phyloP scores from a whole-genome alignment of 2,888 invertebrate genomes.

The Eumerus sabulonum region DNA sequence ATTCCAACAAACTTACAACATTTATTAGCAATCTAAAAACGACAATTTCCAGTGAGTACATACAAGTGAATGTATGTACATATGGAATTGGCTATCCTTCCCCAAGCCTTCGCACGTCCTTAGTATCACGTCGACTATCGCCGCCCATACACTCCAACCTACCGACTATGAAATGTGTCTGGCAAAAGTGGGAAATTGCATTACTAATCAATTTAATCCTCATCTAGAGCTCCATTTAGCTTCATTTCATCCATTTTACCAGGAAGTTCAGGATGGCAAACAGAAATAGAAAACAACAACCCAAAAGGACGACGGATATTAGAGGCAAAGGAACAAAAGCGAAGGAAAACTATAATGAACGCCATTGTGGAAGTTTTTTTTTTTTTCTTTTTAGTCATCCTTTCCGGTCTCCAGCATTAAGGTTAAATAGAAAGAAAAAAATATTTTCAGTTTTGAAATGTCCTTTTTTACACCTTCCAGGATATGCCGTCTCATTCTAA shows the following conservation, averaged over 20 bases:
- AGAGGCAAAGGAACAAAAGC: constrained; percentile 28
- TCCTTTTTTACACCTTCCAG: constrained; percentile 63
- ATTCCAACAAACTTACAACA: constrained; percentile 68
- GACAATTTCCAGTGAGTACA: constrained; percentile 56
- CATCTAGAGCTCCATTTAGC: constrained; percentile 70
- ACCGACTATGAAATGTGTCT: constrained; percentile 52
- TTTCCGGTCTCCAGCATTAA: constrained; percentile 49
- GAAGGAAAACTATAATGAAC: constrained; percentile 48
- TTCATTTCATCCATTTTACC: constrained; percentile 67
- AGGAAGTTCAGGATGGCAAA: constrained; percentile 61
- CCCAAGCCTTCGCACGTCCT: constrained; percentile 2
- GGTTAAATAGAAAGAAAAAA: constrained; percentile 5
- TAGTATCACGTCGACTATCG: not conserved
- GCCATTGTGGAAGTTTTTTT: constrained; percentile 43
- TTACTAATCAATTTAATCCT: constrained; percentile 72
- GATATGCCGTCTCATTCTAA: constrained; percentile 33
- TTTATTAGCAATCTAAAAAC: constrained; percentile 69
- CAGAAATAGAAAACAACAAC: constrained; percentile 19
- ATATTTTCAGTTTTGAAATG: constrained; percentile 25
- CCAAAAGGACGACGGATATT: constrained; percentile 1
- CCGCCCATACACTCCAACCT: not conserved
- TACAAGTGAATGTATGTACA: constrained; percentile 27
- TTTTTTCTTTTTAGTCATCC: too few species aligned
- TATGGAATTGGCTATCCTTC: constrained; percentile 55
- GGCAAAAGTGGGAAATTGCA: constrained; percentile 70